phyloP scores from a whole-genome alignment of 1,140 invertebrate species.

The Plectus sambesii region DNA sequence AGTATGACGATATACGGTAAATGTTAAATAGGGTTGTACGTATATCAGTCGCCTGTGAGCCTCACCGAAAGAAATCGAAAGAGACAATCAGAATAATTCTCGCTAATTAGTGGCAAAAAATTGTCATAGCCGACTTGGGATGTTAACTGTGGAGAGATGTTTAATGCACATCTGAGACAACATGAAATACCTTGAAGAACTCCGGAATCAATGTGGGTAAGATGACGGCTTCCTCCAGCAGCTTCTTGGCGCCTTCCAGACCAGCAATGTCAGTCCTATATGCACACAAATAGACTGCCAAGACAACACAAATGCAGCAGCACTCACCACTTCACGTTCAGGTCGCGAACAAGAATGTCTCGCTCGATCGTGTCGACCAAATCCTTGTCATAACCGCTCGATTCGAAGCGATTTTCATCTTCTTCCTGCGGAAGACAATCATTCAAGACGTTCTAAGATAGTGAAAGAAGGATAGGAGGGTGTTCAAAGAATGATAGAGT shows the following conservation, averaged over 20 bases:
- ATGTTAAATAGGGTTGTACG: no score
- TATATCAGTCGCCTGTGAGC: no score
- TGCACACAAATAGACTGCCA: conserved; percentile 93
- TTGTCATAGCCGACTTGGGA: conserved; percentile 66
- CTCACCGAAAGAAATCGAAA: no score
- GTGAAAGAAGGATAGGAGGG: no score
- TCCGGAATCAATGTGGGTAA: conserved; percentile 96
- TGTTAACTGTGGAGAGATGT: conserved; percentile 36
- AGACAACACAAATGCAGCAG: conserved; percentile 67
- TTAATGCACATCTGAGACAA: conserved; percentile 10
- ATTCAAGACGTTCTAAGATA: no score
- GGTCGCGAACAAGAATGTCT: not conserved
- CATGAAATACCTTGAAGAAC: conserved; percentile 64
- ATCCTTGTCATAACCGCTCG: conserved; percentile 73
- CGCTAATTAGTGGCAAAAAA: conserved; percentile 3
- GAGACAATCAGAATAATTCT: no score
- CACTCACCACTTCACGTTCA: not conserved
- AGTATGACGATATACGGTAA: no score
- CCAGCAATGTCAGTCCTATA: conserved; percentile 93
- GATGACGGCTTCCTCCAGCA: conserved; percentile 93
- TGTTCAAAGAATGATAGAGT: no score
- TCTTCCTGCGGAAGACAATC: conserved; percentile 22
- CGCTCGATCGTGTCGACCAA: conserved; percentile 75
- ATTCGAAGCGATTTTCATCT: conserved; percentile 77
- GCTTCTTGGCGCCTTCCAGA: conserved; percentile 78